Base-by-base conservation (phyloP, 2,797 vertebrate species). In the Neostethus bicornis region DNA sequence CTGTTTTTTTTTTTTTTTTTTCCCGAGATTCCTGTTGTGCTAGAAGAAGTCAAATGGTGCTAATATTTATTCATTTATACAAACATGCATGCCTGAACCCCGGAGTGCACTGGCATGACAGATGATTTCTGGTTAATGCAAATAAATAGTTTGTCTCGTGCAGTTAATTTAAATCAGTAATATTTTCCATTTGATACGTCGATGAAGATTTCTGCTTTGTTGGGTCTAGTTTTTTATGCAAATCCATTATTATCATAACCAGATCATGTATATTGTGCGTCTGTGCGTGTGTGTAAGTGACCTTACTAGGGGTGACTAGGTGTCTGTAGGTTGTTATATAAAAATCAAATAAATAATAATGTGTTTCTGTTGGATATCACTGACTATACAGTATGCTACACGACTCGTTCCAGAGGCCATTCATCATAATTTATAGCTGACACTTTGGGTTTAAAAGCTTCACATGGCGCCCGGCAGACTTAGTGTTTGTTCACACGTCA, bases 401-500 rank as follows among this genome's bases (percentile, higher is more conserved):
- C 20, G 43, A 51, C 24, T 38, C 58, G 4, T 47, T n/a, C 49
- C 55, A 29, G 4, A 66, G 43, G 58, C 59, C 51, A 32, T 37
- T 46, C 63, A 51, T 49, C 54, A 43, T 56, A 2, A 46, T 24
- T 26, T 54, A 44, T 54, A 21, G 5, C 13, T 35, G 23, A 16
- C 20, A 49, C 51, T 64, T 39, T 39, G 10, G n/a, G 45, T 63
- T 69, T 61, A 43, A 56, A 73, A 66, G 47, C 47, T 50, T 28
- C 45, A 47, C 52, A 58, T 34, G 12, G 38, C 16, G 23, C 16
- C 55, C 62, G 29, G 32, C 21, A 58, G 38, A 65, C 47, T 35
- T 2, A 5, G 24, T 29, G 26, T 75, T 54, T 72, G 51, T 76
- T 72, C 67, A 48, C 34, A 44, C 68, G 60, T 66, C 50, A 37